These are phyloP conservation scores for Suillia variegata DNA, from an alignment of 2,888 invertebrate genomes.

Conservation along the genomic window DNA sequence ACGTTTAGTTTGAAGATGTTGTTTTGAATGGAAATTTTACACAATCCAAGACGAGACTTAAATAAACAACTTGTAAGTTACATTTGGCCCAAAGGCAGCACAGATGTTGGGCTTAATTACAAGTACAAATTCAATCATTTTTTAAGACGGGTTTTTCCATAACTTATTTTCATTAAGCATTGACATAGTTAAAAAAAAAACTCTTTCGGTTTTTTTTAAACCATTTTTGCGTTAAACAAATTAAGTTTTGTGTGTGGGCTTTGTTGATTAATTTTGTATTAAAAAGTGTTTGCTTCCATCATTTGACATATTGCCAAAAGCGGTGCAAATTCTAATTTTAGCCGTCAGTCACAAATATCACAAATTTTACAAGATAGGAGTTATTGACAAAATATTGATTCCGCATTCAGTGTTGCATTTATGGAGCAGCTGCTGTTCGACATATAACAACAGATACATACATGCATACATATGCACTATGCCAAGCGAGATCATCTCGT, in stretches of 20 bases:
- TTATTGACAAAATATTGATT: not conserved
- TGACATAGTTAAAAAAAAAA: no score
- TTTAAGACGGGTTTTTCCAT: no score
- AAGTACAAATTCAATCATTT: not conserved
- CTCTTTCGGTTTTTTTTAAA: no score
- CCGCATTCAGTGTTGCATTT: not conserved
- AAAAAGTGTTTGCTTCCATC: no score
- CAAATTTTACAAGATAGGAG: not conserved
- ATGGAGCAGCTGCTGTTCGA: not conserved
- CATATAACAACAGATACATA: no score
- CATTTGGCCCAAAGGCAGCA: not conserved
- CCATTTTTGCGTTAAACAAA: no score
- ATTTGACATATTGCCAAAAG: no score
- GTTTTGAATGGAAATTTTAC: not conserved
- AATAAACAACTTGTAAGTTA: not conserved
- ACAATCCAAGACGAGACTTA: not conserved
- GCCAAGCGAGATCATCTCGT: not conserved
- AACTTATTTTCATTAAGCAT: no score
- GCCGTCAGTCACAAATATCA: not conserved
- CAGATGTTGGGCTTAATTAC: not conserved
- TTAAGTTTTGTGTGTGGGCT: no score
- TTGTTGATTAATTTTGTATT: no score
- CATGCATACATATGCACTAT: no score
- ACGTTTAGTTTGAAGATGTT: slow-evolving; percentile 31
- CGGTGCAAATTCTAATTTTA: not conserved